Evolutionary conservation across 2,888 invertebrate genomes (phyloP).

Genomic region (Callimorpha dominula): DNA sequence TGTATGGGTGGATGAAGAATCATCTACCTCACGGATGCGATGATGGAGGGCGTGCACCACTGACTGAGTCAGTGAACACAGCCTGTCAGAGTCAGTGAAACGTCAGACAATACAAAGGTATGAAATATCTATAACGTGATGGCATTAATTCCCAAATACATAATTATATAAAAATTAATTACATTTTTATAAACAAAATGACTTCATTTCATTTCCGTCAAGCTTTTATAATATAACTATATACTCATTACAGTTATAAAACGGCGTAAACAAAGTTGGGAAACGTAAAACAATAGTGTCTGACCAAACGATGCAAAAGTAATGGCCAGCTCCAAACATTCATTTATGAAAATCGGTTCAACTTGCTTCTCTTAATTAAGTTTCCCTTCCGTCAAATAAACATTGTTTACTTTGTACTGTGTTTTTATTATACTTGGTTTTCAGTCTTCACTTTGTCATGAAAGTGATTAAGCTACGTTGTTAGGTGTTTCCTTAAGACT

Average conservation of each 20-base stretch:
- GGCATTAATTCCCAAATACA: too few relatives aligned
- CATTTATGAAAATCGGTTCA: conserved; percentile 21
- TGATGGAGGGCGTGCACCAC: too few relatives aligned
- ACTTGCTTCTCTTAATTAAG: conserved; percentile 20
- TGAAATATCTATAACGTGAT: too few relatives aligned
- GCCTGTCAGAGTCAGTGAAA: too few relatives aligned
- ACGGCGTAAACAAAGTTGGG: background rate
- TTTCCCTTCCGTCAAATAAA: conserved; percentile 10
- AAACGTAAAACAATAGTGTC: background rate
- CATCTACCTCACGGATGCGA: too few relatives aligned
- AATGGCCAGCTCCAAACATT: conserved; percentile 11
- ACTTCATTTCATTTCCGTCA: too few relatives aligned
- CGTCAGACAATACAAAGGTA: too few relatives aligned
- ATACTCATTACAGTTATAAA: background rate
- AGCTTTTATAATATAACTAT: too few relatives aligned
- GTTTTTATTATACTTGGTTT: conserved; percentile 7
- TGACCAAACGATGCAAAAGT: conserved; percentile 15
- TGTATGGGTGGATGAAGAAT: too few relatives aligned
- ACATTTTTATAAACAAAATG: too few relatives aligned
- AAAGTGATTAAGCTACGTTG: background rate
- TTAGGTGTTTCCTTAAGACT: background rate
- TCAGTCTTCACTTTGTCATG: background rate
- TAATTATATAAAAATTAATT: too few relatives aligned
- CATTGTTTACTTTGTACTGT: conserved; percentile 7
- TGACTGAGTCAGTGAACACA: too few relatives aligned